Percentiles rank a stretch among this genome's conserved stretches.
Evolutionary conservation across 2,888 invertebrate species (phyloP).

Genomic region (Melinaea menophilus): DNA sequence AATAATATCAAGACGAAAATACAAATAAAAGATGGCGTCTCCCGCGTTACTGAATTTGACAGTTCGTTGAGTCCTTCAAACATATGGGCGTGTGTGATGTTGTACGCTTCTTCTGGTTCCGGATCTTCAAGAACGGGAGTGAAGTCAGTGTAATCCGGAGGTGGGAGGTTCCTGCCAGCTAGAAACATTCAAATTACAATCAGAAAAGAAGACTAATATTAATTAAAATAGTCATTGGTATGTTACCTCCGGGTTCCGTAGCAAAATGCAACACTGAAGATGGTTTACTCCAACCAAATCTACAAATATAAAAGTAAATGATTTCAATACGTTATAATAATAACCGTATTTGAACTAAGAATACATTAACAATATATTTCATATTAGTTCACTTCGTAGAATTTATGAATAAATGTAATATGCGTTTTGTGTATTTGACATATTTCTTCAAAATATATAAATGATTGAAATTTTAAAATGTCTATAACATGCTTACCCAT

Average conservation of each 20-base stretch:
- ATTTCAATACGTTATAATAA: no score
- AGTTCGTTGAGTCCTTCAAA: constrained; percentile 40
- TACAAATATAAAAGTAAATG: constrained; percentile 35
- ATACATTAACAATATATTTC: no score
- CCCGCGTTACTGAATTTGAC: constrained; percentile 38
- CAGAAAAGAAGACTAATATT: background rate
- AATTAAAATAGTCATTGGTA: background rate
- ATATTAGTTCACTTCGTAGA: no score
- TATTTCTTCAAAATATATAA: no score
- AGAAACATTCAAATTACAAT: constrained; percentile 22
- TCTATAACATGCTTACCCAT: no score
- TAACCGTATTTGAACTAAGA: no score
- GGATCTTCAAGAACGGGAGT: constrained; percentile 61
- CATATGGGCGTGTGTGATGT: constrained; percentile 57
- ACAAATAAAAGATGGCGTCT: constrained; percentile 42
- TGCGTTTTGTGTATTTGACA: no score
- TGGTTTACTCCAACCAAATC: constrained; percentile 90
- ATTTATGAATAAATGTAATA: no score
- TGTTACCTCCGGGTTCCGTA: constrained; percentile 84
- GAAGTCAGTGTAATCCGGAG: constrained; percentile 60
- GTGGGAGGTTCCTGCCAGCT: constrained; percentile 53
- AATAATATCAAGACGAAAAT: constrained; percentile 31
- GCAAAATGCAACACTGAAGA: constrained; percentile 86
- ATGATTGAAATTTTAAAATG: no score
- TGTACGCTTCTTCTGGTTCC: constrained; percentile 47